Evolutionary conservation across 2,797 vertebrate genomes (phyloP), one percentile per base, ranked within the genome.

Genomic region (Mormyrus proboscirostris): DNA sequence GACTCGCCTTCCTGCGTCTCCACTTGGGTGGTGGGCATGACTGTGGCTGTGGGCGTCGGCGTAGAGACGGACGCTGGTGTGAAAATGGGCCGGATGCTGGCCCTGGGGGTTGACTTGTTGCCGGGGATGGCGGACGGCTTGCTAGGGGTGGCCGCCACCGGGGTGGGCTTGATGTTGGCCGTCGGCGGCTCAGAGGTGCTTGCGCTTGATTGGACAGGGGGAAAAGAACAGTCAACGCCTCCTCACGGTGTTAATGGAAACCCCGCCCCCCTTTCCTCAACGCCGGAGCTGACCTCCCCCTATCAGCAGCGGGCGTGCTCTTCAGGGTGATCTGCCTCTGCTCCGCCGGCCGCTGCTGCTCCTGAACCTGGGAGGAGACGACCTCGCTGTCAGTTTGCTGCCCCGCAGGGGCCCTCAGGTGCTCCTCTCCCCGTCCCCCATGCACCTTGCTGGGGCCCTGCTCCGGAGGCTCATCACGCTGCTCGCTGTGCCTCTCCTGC

Each of bases 21-120:
- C 94, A 97, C 98, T 90, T 99, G 99, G 7, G 99, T 99, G 65
- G 99, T 99, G 59, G 99, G 99, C 99, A 99, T 99, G 90, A 99
- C 99, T 0, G 99, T 99, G 22, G 99, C 99, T 0, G 99, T 99
- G 55, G 99, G 99, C 0, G 99, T 99, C 3, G 97, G 98, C 2
- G 98, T 98, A 87, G 98, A 97, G 6, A 98, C 97, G 0, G 97
- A 96, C 2, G 98, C 98, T 49, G 98, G 99, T 65, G 99, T 99
- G 89, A 99, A 96, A 98, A 99, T 99, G 0, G 99, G 99, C 89
- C 98, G 97, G 93, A 99, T 99, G 92, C 98, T 99, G 33, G 99
- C 99, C 90, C 99, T 96, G 19, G 98, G 98, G 0, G 98, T 98
- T 38, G 98, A 95, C 82, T 98, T 98, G 93, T 96, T 98, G 0